phyloP scores from a whole-genome alignment of 2,888 invertebrate genomes.

The Tinea trinotella region DNA sequence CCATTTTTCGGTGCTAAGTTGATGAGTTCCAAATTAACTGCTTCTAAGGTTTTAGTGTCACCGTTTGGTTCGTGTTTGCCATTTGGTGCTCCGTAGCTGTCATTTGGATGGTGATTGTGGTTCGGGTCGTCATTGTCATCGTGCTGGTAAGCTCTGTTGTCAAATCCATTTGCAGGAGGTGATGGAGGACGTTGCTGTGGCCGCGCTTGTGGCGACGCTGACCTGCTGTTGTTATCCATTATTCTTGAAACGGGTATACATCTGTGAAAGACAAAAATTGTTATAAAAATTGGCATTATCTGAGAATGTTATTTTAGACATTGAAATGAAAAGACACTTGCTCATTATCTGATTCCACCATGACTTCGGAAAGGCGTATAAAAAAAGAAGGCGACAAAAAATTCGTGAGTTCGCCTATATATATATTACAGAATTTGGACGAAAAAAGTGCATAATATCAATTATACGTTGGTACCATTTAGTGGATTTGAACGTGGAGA shows the following conservation, averaged over 20 bases:
- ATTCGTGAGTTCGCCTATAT: no score
- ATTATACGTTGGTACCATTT: no score
- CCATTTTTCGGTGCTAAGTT: slow-evolving; percentile 77
- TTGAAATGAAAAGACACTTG: no score
- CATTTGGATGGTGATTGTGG: slow-evolving; percentile 50
- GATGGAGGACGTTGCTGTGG: slow-evolving; percentile 61
- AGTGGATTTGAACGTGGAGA: no score
- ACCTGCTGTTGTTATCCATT: slow-evolving; percentile 67
- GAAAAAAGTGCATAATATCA: no score
- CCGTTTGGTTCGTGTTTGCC: slow-evolving; percentile 57
- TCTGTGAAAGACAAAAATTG: slow-evolving; percentile 38
- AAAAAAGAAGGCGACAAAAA: no score
- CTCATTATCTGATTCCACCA: no score
- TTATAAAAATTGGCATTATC: slow-evolving; percentile 7
- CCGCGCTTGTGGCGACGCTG: slow-evolving; percentile 61
- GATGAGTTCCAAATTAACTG: slow-evolving; percentile 85
- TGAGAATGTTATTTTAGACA: no score
- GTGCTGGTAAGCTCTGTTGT: slow-evolving; percentile 55
- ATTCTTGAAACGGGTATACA: slow-evolving; percentile 66
- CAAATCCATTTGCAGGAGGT: slow-evolving; percentile 49
- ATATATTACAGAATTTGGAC: no score
- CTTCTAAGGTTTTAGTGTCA: slow-evolving; percentile 72
- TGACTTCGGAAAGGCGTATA: no score
- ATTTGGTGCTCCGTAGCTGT: slow-evolving; percentile 41
- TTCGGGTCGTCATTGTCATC: slow-evolving; percentile 57